Base-by-base conservation (phyloP, 2,888 invertebrate genomes). In the Noctua pronuba region DNA sequence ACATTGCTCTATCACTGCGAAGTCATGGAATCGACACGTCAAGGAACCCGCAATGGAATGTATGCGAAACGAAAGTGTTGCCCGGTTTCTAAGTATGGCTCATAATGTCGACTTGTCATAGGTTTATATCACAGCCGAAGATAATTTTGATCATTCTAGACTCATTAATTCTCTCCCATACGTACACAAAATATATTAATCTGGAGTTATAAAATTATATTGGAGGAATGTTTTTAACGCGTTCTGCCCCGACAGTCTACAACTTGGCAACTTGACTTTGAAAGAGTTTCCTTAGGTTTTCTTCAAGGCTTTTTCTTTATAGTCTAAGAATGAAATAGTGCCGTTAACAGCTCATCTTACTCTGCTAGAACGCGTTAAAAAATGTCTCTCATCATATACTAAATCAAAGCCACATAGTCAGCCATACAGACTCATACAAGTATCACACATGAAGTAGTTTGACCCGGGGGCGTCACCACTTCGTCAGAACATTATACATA, bases 181-280 rank as follows among this genome's bases (percentile, higher is more conserved):
- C 73, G 74, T 88, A 89, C 88, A 87, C 84, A 88, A 89, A 88
- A 88, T 88, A 88, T 85, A 88, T 89, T 86, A 84, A 84, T 86
- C 72, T 83, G 80, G 62, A 74, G 52, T 65, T 69, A 78, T 68
- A 80, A 58, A 76, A 75, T 74, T 70, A 87, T 80, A 52, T 72
- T 21, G 8, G 46, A 72, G 35, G 16, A 41, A 66, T 67, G 18
- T 77, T 31, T 71, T 72, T 78, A 84, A 77, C 79, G 75, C 79
- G 69, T 70, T 72, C 64, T 66, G 52, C 46, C 24, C 41, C 46
- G 35, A 41, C 28, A 52, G 18, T 49, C 41, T 24, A 55, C 31
- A 18, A 31, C 52, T 67, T 21, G 1, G 2, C 10, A 7, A 21
- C 13, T 41, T n/a, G 8, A 66, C 49, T n/a, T 66, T 58, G 38